A percentile compares a stretch with the other conserved stretches of the same genome.
These are phyloP conservation scores for Ctenosaura bakeri DNA, from an alignment of 2,797 vertebrate genomes.

Conservation along the genomic window DNA sequence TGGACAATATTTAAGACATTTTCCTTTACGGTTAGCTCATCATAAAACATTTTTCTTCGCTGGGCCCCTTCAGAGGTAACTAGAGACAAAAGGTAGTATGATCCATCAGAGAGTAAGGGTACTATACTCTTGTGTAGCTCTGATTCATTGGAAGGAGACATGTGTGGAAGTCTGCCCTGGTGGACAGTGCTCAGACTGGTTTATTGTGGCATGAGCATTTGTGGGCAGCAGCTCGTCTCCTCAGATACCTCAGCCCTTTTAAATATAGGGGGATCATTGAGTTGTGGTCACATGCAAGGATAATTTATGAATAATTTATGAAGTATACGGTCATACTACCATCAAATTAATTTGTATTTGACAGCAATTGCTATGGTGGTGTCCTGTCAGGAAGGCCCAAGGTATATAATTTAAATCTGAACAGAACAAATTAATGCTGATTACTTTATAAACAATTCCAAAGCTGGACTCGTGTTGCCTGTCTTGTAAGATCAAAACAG, in stretches of 20 bases:
- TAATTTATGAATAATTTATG: constrained; percentile 84
- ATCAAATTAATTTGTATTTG: constrained; percentile 82
- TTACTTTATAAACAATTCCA: constrained; percentile 82
- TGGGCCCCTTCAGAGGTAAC: neutral
- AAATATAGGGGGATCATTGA: constrained; percentile 76
- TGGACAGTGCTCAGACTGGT: neutral
- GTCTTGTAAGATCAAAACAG: constrained; percentile 75
- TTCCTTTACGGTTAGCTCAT: constrained; percentile 71
- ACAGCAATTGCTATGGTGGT: constrained; percentile 75
- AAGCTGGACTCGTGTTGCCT: constrained; percentile 78
- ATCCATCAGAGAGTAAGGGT: neutral
- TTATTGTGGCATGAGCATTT: neutral
- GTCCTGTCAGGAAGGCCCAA: constrained; percentile 79
- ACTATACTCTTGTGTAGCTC: neutral
- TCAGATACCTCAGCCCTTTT: constrained; percentile 42
- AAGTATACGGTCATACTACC: constrained; percentile 80
- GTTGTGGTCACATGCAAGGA: constrained; percentile 78
- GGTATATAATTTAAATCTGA: constrained; percentile 83
- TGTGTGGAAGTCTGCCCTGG: neutral
- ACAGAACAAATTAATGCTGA: constrained; percentile 82
- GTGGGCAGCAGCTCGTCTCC: neutral
- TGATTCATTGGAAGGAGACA: neutral
- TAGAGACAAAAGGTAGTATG: neutral
- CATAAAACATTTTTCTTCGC: constrained; percentile 51
- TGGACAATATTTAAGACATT: constrained; percentile 67